Conservation (phyloP, 2,113 vertebrate species). For the Synchiropus splendidus region DNA sequence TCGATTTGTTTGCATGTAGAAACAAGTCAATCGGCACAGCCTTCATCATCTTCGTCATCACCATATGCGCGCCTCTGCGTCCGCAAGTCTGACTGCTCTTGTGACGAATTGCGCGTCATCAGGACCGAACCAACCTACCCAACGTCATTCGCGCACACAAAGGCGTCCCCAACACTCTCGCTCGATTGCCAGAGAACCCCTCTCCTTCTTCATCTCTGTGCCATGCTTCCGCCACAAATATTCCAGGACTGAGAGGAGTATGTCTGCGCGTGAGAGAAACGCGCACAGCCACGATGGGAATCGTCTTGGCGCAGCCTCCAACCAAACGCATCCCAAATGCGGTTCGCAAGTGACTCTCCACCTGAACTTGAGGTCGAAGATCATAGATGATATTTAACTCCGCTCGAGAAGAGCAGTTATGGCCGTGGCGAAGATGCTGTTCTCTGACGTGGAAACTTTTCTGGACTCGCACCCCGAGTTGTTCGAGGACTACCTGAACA, state of each 20-base stretch:
- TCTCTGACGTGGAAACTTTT: constrained; percentile 93
- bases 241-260: too few species aligned
- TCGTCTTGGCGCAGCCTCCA: constrained; percentile 8
- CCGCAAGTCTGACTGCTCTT: constrained; percentile 25
- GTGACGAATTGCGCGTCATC: constrained; percentile 57
- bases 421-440: constrained; percentile 75
- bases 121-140: constrained; percentile 46
- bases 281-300: too few species aligned
- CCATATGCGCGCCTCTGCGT: constrained; percentile 4
- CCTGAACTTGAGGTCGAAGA: constrained; percentile 20
- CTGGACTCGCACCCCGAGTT: constrained; percentile 87
- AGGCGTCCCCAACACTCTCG: constrained; percentile 25
- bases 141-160: constrained; percentile 50
- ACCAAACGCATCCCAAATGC: constrained; percentile 18
- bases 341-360: constrained; percentile 19
- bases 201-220: too few species aligned
- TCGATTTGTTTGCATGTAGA: too few species aligned
- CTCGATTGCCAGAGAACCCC: constrained; percentile 11
- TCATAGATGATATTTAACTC: constrained; percentile 52
- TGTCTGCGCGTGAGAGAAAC: too few species aligned
- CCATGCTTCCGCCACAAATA: too few species aligned
- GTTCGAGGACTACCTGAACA: constrained; percentile 81
- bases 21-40: too few species aligned
- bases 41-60: constrained; percentile 4
- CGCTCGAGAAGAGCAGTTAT: constrained; percentile 59